A percentile compares a stretch with the other conserved stretches of the same genome.
Evolutionary conservation across 2,888 invertebrate species (phyloP).

Genomic region (Helicoverpa assulta): DNA sequence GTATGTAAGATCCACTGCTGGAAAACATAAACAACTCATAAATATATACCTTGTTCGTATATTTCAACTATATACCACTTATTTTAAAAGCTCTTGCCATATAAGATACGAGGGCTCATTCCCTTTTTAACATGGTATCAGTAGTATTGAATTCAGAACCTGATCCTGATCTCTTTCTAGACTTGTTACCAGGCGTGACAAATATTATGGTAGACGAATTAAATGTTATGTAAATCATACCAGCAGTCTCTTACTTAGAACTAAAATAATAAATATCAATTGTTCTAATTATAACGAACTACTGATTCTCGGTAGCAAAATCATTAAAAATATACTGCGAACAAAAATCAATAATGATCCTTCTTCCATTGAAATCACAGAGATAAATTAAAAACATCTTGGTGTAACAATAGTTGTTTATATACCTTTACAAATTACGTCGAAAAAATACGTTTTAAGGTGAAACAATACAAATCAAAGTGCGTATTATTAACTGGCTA

Average conservation of each 20-base stretch:
- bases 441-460: slow-evolving; percentile 44
- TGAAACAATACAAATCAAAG: slow-evolving; percentile 61
- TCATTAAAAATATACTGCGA: background rate
- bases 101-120: background rate
- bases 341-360: background rate
- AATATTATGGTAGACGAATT: background rate
- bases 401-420: slow-evolving; percentile 42
- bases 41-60: too few species aligned
- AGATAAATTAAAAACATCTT: slow-evolving; percentile 28
- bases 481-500: slow-evolving; percentile 52
- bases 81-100: too few species aligned
- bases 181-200: background rate
- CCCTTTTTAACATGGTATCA: background rate
- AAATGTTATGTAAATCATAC: background rate
- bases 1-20: too few species aligned
- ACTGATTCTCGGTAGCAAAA: background rate
- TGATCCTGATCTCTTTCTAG: background rate
- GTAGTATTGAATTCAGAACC: background rate
- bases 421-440: slow-evolving; percentile 42
- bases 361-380: slow-evolving; percentile 19
- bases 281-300: background rate
- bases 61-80: too few species aligned
- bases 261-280: background rate
- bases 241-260: background rate
- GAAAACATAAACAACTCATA: too few species aligned